Base-by-base conservation (phyloP, 2,888 invertebrate genomes). In the Sicus ferrugineus region DNA sequence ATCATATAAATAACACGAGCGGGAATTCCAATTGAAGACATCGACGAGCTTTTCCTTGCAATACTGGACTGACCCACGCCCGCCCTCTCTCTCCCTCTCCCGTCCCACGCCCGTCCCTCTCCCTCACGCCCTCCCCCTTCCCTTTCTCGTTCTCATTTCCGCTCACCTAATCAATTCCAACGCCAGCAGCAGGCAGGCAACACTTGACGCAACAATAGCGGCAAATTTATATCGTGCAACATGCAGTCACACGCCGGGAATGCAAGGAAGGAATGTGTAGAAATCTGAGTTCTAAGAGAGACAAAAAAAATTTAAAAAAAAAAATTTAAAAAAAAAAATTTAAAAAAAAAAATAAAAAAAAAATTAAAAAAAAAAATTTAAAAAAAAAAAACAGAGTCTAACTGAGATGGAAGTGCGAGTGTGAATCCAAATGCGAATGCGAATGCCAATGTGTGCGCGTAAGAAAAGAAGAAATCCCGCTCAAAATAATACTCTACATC, bases 401-500 rank as follows among this genome's bases (percentile, higher is more conserved):
- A n/a, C n/a, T n/a, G n/a, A n/a, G n/a, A n/a, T 7, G n/a, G 19
- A 48, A 48, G 4, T 48, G 4, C 2, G 2, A 48, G n/a, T n/a
- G 11, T 16, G 28, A 56, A 56, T 26, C 16, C 52, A 21, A 56
- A 23, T 42, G 42, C 38, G 19, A 19, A 7, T 19, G 19, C 23
- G 38, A 21, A 38, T 16, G 38, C 38, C n/a, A 19, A 61, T 11
- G 61, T 23, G 21, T 42, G 42, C 42, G 42, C 38, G 38, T 38
- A 26, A 3, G 54, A 54, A 54, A 21, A 30, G 28, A n/a, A 30
- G 28, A 58, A 58, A 67, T 58, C 48, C 46, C 21, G 58, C 46
- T 38, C 30, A 46, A 67, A 58, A 48, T 67, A 67, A 67, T 58
- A 56, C 56, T 42, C 65, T 62, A 58, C 59, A 71, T 67, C 69